Percentiles rank a stretch among this genome's conserved stretches.
Evolutionary conservation across 1,140 invertebrate genomes (phyloP).

Genomic region (Cherax destructor): DNA sequence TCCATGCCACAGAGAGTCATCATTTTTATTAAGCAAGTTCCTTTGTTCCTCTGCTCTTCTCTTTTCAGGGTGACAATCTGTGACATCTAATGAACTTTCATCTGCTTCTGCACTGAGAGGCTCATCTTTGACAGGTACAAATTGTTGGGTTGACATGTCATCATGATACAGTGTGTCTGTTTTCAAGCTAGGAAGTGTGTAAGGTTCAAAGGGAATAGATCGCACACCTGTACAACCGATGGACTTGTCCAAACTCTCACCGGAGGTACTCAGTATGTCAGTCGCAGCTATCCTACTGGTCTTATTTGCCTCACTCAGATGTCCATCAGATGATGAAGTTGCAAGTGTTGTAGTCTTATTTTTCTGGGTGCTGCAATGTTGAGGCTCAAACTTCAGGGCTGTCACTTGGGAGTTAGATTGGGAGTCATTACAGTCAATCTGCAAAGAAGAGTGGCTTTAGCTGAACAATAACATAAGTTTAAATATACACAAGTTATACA

Average conservation of each 20-base stretch:
- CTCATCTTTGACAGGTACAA: background rate
- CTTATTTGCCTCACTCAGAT: background rate
- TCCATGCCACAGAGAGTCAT: background rate
- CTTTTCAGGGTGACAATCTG: slow-evolving; percentile 12
- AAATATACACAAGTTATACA: too few relatives aligned
- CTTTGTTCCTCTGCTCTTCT: background rate
- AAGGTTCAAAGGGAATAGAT: slow-evolving; percentile 37
- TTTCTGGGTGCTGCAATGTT: slow-evolving; percentile 16
- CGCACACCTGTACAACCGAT: background rate
- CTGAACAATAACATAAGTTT: too few relatives aligned
- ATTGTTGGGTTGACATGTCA: slow-evolving; percentile 8
- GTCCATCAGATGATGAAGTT: background rate
- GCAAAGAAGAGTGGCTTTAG: background rate
- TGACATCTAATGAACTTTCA: background rate
- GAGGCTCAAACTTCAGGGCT: background rate
- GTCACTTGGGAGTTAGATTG: background rate
- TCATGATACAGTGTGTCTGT: background rate
- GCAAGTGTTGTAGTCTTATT: background rate
- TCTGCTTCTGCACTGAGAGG: background rate
- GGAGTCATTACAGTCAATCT: slow-evolving; percentile 1
- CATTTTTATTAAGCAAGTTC: background rate
- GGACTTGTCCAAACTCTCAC: background rate
- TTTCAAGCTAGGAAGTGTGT: slow-evolving; percentile 32
- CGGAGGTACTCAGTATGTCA: background rate
- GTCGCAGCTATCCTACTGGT: background rate